These are phyloP conservation scores for Drosophila lini DNA, from an alignment of 1,140 invertebrate genomes.

Conservation along the genomic window DNA sequence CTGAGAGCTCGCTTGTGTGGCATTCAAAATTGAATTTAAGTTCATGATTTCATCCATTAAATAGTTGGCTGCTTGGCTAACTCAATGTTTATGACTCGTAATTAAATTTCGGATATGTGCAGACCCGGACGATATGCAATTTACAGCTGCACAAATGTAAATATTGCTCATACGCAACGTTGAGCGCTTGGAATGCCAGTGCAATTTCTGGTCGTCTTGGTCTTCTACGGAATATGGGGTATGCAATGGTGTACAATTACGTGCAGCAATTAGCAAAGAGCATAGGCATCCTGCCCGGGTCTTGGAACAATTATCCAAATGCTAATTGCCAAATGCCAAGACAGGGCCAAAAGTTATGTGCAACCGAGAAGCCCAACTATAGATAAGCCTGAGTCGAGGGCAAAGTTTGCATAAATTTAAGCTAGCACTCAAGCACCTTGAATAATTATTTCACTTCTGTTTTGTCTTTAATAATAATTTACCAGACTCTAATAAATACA, in stretches of 20 bases:
- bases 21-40: slow-evolving; percentile 43
- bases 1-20: not conserved
- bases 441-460: not conserved
- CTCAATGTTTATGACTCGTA: slow-evolving; percentile 57
- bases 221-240: not conserved
- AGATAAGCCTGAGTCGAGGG: slow-evolving; percentile 1
- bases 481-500: not conserved
- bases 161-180: slow-evolving; percentile 75
- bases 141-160: slow-evolving; percentile 65
- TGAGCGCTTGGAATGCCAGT: slow-evolving; percentile 36
- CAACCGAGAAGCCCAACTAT: not conserved
- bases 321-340: slow-evolving; percentile 43
- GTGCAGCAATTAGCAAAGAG: slow-evolving; percentile 23
- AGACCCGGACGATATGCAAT: slow-evolving; percentile 58
- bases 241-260: slow-evolving; percentile 28
- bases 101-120: slow-evolving; percentile 67
- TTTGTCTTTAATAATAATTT: not conserved
- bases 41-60: slow-evolving; percentile 56
- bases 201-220: slow-evolving; percentile 8
- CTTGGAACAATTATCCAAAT: slow-evolving; percentile 28
- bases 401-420: slow-evolving; percentile 10
- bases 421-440: not conserved
- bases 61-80: slow-evolving; percentile 47
- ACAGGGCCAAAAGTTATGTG: slow-evolving; percentile 25
- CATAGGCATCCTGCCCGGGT: not conserved